A percentile compares a stretch with the other conserved stretches of the same genome.
These are phyloP conservation scores for Ophion ventricosus DNA, from an alignment of 2,888 invertebrate species.

Conservation along the genomic window DNA sequence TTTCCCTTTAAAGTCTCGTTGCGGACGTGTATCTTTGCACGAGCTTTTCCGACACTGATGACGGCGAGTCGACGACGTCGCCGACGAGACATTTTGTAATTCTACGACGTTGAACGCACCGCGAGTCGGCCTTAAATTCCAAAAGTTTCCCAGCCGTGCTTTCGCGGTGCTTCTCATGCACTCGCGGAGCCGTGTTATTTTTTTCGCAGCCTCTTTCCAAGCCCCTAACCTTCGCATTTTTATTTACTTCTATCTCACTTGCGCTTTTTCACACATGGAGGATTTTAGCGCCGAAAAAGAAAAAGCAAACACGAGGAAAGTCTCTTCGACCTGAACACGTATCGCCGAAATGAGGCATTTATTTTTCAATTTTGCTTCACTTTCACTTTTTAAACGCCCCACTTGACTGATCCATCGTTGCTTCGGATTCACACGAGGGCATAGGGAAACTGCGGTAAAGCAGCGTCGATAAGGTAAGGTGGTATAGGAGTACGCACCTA, in stretches of 20 bases:
- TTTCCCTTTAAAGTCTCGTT: slow-evolving; percentile 29
- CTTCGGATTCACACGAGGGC: not conserved
- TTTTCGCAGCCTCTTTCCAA: not conserved
- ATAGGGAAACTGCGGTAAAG: not conserved
- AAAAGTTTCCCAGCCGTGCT: slow-evolving; percentile 3
- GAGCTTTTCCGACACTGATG: slow-evolving; percentile 27
- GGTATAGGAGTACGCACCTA: too few relatives aligned
- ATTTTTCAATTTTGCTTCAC: not conserved
- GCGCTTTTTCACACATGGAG: not conserved
- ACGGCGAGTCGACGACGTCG: slow-evolving; percentile 8
- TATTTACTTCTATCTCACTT: not conserved
- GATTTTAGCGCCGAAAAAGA: not conserved
- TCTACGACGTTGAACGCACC: slow-evolving; percentile 21
- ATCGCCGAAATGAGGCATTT: not conserved
- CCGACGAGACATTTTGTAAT: slow-evolving; percentile 24
- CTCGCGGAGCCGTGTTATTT: not conserved
- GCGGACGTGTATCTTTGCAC: slow-evolving; percentile 7
- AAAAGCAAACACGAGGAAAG: not conserved
- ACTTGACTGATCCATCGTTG: not conserved
- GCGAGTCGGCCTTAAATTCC: slow-evolving; percentile 30
- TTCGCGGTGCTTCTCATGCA: not conserved
- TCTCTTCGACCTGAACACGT: too few relatives aligned
- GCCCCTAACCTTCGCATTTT: not conserved
- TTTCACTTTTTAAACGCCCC: too few relatives aligned
- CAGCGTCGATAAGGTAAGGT: too few relatives aligned